phyloP scores from a whole-genome alignment of 1,140 invertebrate genomes.

The Bombus picipes region DNA sequence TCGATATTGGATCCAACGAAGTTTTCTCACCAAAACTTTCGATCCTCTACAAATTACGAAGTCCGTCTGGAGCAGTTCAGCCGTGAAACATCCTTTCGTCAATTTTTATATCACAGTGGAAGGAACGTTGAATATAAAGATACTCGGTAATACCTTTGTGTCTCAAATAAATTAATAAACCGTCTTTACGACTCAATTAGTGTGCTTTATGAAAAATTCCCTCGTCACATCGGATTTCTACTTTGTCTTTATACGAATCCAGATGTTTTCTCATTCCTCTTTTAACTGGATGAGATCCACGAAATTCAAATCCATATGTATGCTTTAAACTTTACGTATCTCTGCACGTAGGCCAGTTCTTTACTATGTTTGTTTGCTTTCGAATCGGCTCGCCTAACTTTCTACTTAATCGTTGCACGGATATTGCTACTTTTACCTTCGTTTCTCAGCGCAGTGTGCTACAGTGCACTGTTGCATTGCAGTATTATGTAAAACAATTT shows the following conservation, averaged over 20 bases:
- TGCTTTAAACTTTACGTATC: neutral
- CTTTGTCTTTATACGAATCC: neutral
- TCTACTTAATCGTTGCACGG: neutral
- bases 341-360: neutral
- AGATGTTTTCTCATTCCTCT: neutral
- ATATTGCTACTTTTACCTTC: neutral
- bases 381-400: neutral
- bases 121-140: too few relatives aligned
- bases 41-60: neutral
- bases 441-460: neutral
- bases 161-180: too few relatives aligned
- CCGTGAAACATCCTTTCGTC: neutral
- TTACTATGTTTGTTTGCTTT: neutral
- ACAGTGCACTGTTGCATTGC: neutral
- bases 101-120: neutral
- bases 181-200: neutral
- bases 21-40: slow-evolving; percentile 18
- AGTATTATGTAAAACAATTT: neutral
- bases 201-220: neutral
- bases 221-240: too few relatives aligned
- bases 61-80: neutral
- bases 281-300: neutral
- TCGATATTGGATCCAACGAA: neutral
- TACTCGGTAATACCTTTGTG: neutral
- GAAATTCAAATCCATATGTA: neutral